Conservation (phyloP, 2,113 vertebrate genomes). For the Herpailurus yagouaroundi region DNA sequence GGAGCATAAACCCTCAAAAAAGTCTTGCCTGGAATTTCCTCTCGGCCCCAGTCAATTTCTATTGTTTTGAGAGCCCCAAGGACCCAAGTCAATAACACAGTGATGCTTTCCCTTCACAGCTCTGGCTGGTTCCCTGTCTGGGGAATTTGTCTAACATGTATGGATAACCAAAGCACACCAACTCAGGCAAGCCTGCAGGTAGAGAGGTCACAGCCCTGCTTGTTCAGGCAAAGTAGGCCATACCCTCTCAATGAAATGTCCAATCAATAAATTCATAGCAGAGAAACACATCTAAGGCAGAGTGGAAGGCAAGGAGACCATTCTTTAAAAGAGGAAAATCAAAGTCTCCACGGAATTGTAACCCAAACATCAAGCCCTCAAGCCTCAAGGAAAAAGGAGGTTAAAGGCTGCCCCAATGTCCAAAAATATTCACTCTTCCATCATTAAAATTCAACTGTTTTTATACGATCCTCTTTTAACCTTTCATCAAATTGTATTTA, state of each 20-base stretch:
- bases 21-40: background rate
- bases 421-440: background rate
- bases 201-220: background rate
- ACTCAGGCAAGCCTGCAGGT: background rate
- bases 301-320: background rate
- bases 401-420: background rate
- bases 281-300: background rate
- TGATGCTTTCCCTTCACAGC: background rate
- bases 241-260: background rate
- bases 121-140: background rate
- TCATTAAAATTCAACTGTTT: background rate
- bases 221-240: background rate
- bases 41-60: background rate
- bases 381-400: background rate
- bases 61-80: background rate
- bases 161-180: background rate
- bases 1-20: background rate
- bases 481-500: background rate
- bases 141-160: background rate
- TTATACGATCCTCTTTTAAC: background rate
- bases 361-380: background rate
- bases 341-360: background rate
- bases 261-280: background rate
- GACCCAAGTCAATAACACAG: background rate
- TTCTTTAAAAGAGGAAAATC: background rate